Evolutionary conservation across 1,140 invertebrate species (phyloP).

Genomic region (Listronotus oregonensis): DNA sequence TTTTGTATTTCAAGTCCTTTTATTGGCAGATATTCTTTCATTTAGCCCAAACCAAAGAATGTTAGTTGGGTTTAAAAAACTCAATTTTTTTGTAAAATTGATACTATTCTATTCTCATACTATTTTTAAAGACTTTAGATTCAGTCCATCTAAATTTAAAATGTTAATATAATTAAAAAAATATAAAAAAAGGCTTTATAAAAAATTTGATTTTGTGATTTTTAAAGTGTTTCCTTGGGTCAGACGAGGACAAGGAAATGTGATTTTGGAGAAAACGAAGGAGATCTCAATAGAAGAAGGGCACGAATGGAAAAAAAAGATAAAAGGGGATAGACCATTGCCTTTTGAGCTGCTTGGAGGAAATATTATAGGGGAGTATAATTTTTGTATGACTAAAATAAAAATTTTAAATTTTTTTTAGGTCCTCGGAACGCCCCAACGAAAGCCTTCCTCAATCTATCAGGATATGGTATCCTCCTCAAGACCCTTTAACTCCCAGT

Average conservation of each 20-base stretch:
- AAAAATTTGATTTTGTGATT: slow-evolving; percentile 66
- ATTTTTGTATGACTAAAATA: neutral
- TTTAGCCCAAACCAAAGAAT: no score
- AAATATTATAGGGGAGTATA: slow-evolving; percentile 83
- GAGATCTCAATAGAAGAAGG: slow-evolving; percentile 70
- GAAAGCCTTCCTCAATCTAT: slow-evolving; percentile 99
- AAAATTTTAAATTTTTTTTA: slow-evolving; percentile 4
- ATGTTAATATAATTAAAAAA: no score
- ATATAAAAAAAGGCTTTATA: no score
- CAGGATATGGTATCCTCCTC: slow-evolving; percentile 99
- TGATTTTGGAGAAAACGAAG: slow-evolving; percentile 88
- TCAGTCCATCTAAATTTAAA: no score
- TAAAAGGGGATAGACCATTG: slow-evolving; percentile 89
- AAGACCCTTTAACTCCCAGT: slow-evolving; percentile 98
- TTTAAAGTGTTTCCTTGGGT: slow-evolving; percentile 62
- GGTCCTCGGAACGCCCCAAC: slow-evolving; percentile 92
- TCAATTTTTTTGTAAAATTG: no score
- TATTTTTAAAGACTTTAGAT: no score
- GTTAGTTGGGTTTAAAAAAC: no score
- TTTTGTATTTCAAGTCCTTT: no score
- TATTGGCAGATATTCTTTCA: no score
- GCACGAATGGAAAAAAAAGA: slow-evolving; percentile 80
- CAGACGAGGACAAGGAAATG: slow-evolving; percentile 92
- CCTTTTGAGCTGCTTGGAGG: slow-evolving; percentile 96
- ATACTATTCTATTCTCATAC: no score